Conservation (phyloP, 2,797 vertebrate genomes). For the Phrynocephalus guinanensis region DNA sequence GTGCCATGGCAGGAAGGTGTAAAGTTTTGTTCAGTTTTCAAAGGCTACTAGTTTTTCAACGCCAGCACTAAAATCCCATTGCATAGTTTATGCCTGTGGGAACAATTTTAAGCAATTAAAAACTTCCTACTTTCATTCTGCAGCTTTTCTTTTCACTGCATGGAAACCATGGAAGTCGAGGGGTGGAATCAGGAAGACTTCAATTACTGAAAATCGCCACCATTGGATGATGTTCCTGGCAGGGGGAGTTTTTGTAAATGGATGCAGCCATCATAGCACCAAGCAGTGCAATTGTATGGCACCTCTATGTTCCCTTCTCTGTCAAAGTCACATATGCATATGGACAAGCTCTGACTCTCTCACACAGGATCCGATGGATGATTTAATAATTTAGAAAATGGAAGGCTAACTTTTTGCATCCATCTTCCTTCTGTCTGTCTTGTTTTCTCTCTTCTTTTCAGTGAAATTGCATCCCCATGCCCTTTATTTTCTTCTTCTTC, state of each 20-base stretch:
- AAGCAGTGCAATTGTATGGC: neutral
- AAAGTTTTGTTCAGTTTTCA: neutral
- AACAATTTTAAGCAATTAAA: too few species aligned
- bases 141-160: too few species aligned
- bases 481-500: neutral
- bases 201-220: too few species aligned
- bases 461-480: neutral
- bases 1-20: too few species aligned
- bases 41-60: neutral
- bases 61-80: too few species aligned
- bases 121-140: too few species aligned
- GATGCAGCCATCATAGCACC: neutral
- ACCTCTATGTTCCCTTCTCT: neutral
- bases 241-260: neutral
- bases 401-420: neutral
- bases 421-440: neutral
- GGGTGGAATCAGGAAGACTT: too few species aligned
- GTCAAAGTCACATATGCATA: neutral
- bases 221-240: neutral
- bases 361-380: neutral
- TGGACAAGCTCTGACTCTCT: neutral
- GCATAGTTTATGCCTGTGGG: too few species aligned
- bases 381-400: neutral
- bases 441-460: neutral
- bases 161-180: too few species aligned